phyloP scores from a whole-genome alignment of 2,797 vertebrate species.

The Anolis apletophallus region DNA sequence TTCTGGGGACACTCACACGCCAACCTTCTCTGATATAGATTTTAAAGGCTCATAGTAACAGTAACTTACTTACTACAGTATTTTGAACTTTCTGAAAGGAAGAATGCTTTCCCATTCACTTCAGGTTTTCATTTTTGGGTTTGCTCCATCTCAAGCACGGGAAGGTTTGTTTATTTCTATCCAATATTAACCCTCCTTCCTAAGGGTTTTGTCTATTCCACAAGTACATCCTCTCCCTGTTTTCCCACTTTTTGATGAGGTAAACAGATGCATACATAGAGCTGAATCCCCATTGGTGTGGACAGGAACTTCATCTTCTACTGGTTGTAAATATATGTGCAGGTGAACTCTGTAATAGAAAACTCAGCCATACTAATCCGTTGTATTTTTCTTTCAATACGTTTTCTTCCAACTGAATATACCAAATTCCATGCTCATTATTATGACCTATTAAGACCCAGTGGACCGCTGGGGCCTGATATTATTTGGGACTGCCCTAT shows the following conservation, averaged over 20 bases:
- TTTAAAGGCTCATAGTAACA: not conserved
- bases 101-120: not conserved
- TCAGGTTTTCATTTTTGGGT: not conserved
- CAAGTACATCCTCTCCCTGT: not conserved
- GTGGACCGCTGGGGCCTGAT: too few species aligned
- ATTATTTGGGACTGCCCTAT: too few species aligned
- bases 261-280: not conserved
- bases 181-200: not conserved
- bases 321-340: too few species aligned
- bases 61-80: not conserved
- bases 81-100: not conserved
- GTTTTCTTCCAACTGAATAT: not conserved
- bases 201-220: not conserved
- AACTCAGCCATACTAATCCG: not conserved
- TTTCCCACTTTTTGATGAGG: not conserved
- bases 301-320: too few species aligned
- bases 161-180: not conserved
- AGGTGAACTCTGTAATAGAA: not conserved
- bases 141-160: not conserved
- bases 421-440: not conserved
- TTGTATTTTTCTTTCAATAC: not conserved
- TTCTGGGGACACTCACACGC: not conserved
- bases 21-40: not conserved
- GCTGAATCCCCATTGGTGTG: not conserved
- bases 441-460: too few species aligned